A percentile compares a stretch with the other conserved stretches of the same genome.
These are phyloP conservation scores for Fundulus diaphanus DNA, from an alignment of 2,797 vertebrate species.

Conservation along the genomic window DNA sequence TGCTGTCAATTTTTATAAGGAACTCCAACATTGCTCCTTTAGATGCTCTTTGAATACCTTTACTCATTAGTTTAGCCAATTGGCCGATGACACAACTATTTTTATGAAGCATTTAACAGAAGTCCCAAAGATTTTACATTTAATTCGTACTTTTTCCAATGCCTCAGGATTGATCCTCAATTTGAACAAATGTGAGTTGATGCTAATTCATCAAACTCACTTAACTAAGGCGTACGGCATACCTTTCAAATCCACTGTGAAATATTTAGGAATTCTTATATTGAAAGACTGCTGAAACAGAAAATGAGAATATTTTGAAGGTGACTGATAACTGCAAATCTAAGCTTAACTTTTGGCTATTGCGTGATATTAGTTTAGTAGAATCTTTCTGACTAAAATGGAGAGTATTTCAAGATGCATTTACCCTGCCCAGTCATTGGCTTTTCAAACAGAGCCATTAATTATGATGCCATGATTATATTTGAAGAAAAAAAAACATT, in stretches of 20 bases:
- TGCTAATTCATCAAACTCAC: neutral
- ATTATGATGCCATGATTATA: too few relatives aligned
- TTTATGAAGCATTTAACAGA: neutral
- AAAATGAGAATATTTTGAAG: too few relatives aligned
- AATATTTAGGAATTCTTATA: neutral
- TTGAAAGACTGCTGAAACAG: too few relatives aligned
- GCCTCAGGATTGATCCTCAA: neutral
- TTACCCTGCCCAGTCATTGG: too few relatives aligned
- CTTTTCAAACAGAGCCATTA: too few relatives aligned
- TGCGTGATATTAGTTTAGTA: too few relatives aligned
- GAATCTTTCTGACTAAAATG: too few relatives aligned
- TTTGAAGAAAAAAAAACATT: too few relatives aligned
- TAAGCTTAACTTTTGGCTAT: too few relatives aligned
- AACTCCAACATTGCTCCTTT: neutral
- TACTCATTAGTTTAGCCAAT: neutral
- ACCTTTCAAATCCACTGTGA: neutral
- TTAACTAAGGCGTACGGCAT: neutral
- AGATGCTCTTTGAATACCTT: neutral
- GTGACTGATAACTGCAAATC: too few relatives aligned
- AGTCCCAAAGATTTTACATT: neutral
- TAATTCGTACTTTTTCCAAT: neutral
- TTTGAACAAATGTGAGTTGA: neutral
- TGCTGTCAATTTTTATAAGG: neutral
- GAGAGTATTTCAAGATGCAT: too few relatives aligned
- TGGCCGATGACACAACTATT: neutral